Percentiles rank a stretch among this genome's conserved stretches.
Evolutionary conservation across 2,888 invertebrate genomes (phyloP).

Genomic region (Diplazon laetatorius): DNA sequence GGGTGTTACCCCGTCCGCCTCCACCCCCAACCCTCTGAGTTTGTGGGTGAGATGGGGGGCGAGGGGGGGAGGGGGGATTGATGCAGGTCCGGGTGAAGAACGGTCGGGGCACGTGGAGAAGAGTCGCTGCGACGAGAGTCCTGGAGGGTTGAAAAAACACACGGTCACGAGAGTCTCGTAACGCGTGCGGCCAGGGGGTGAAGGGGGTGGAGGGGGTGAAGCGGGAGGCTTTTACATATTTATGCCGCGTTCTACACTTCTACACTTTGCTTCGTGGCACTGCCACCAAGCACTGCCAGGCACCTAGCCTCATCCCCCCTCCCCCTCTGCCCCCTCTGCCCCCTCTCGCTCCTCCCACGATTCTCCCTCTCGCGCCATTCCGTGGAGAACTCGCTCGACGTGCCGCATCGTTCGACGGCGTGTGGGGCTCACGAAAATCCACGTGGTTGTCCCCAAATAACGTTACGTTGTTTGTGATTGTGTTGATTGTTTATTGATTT

Average conservation of each 20-base stretch:
- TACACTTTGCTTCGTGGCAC: conserved; percentile 67
- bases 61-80: conserved; percentile 57
- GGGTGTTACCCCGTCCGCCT: conserved; percentile 48
- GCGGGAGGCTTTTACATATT: conserved; percentile 80
- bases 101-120: conserved; percentile 27
- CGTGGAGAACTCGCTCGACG: conserved; percentile 38
- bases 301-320: too few relatives aligned
- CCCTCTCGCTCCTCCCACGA: too few relatives aligned
- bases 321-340: conserved; percentile 57
- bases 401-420: conserved; percentile 47
- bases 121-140: conserved; percentile 16
- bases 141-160: conserved; percentile 50
- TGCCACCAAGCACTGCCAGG: too few relatives aligned
- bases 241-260: conserved; percentile 80
- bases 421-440: conserved; percentile 52
- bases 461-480: neutral
- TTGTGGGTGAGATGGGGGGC: too few relatives aligned
- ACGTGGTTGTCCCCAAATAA: conserved; percentile 26
- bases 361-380: too few relatives aligned
- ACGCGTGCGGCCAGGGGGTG: neutral
- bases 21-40: conserved; percentile 2
- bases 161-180: conserved; percentile 3
- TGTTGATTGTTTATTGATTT: too few relatives aligned
- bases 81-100: conserved; percentile 63
- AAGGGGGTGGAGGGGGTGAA: conserved; percentile 49